Base-by-base conservation (phyloP, 1,140 invertebrate genomes). In the Dreissena polymorpha region DNA sequence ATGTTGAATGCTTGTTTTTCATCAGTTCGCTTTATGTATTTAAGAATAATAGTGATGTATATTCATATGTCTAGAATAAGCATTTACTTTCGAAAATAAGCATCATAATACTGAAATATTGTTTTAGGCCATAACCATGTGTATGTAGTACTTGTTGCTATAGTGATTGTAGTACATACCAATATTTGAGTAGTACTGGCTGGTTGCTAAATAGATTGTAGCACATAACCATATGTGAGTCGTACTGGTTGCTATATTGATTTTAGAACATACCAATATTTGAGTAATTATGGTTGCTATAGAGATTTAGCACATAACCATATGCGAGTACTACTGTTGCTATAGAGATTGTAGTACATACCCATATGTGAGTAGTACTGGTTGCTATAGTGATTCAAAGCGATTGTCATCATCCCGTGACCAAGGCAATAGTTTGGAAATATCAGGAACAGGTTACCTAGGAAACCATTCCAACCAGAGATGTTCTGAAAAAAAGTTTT, bases 91-190 rank as follows among this genome's bases (percentile, higher is more conserved):
- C 39, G 39, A 8, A 39, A 39, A n/a, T n/a, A 5, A 39, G 39
- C 2, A 39, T 39, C 3, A 39, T n/a, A n/a, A n/a, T n/a, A n/a
- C n/a, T n/a, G n/a, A n/a, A n/a, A n/a, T n/a, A n/a, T n/a, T n/a
- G n/a, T n/a, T n/a, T n/a, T n/a, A n/a, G n/a, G n/a, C n/a, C 80
- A 21, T 77, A 83, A 72, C 81, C n/a, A 77, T 53, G 53, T 83
- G 81, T 6, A 64, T 60, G 60, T 76, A 76, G 50, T 71, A 83
- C 16, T 76, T 50, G 18, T 76, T 83, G 12, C 69, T 51, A 51
- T 83, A 83, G 2, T 83, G 73, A 29, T 83, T 83, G n/a, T n/a
- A n/a, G n/a, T n/a, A n/a, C 80, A 21, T 77, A 83, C 81, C 81
- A 14, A 77, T 53, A 64, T 83, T 72, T 6, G 72, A 69, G 60